These are phyloP conservation scores for Glossophaga mutica DNA, from an alignment of 2,797 vertebrate genomes.

Conservation along the genomic window DNA sequence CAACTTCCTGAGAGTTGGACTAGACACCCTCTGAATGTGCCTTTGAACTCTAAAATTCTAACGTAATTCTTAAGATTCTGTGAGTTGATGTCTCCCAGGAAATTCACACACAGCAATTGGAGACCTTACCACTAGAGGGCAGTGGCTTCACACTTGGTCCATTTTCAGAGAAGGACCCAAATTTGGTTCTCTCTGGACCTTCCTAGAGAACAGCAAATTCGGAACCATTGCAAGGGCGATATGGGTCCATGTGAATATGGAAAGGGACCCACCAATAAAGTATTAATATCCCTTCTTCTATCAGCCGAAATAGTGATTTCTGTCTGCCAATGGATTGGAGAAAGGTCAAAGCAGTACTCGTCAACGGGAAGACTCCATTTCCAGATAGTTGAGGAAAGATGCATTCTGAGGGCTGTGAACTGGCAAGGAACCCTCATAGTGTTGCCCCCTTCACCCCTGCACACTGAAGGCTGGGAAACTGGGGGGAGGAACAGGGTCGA, in stretches of 20 bases:
- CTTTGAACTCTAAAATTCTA: not conserved
- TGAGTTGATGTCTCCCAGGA: not conserved
- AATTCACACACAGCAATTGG: not conserved
- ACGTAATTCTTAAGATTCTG: not conserved
- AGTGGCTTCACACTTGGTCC: constrained; percentile 26
- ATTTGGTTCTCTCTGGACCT: not conserved
- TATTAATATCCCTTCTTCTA: not conserved
- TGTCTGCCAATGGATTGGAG: not conserved
- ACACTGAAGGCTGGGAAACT: not conserved
- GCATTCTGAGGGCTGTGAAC: not conserved
- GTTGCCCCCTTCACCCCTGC: not conserved
- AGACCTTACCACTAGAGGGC: constrained; percentile 44
- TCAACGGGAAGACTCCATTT: not conserved
- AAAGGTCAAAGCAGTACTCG: not conserved
- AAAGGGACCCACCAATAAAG: not conserved
- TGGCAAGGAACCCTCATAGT: not conserved
- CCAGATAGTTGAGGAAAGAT: not conserved
- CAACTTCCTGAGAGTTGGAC: not conserved
- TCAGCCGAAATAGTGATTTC: not conserved
- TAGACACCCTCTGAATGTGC: not conserved
- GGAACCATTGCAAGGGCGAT: not conserved
- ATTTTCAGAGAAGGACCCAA: not conserved
- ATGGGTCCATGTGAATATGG: not conserved
- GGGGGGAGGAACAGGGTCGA: not conserved
- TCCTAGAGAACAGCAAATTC: not conserved